Evolutionary conservation across 2,113 vertebrate genomes (phyloP).

Genomic region (Pelmatolapia mariae): DNA sequence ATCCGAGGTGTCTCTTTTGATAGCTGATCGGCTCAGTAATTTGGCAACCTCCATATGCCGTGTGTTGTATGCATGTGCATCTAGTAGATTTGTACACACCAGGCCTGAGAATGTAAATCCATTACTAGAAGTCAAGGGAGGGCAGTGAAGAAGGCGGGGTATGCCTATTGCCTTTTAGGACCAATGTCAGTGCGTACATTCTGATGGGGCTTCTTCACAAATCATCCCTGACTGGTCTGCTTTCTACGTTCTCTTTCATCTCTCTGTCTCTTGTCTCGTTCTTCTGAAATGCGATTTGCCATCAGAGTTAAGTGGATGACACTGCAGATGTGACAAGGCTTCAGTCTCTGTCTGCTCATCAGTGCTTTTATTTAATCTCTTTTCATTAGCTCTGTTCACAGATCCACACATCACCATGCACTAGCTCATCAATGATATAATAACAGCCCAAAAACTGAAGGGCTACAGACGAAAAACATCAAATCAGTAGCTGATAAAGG

Average conservation of each 20-base stretch:
- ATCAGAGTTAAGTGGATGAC: slow-evolving; percentile 25
- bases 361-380: not conserved
- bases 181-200: not conserved
- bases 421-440: not conserved
- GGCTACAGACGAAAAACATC: not conserved
- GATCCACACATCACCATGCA: not conserved
- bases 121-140: not conserved
- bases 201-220: not conserved
- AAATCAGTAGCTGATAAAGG: not conserved
- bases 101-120: slow-evolving; percentile 16
- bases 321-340: slow-evolving; percentile 11
- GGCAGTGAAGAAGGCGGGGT: not conserved
- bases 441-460: not conserved
- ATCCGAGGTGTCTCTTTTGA: not conserved
- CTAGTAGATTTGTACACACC: not conserved
- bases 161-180: not conserved
- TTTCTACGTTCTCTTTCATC: not conserved
- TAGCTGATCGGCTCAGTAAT: not conserved
- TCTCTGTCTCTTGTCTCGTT: not conserved
- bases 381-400: slow-evolving; percentile 14
- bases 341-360: not conserved
- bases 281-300: slow-evolving; percentile 2
- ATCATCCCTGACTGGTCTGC: not conserved
- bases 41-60: not conserved
- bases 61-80: not conserved